Evolutionary conservation across 2,888 invertebrate species (phyloP).

Genomic region (Celastrina argiolus): DNA sequence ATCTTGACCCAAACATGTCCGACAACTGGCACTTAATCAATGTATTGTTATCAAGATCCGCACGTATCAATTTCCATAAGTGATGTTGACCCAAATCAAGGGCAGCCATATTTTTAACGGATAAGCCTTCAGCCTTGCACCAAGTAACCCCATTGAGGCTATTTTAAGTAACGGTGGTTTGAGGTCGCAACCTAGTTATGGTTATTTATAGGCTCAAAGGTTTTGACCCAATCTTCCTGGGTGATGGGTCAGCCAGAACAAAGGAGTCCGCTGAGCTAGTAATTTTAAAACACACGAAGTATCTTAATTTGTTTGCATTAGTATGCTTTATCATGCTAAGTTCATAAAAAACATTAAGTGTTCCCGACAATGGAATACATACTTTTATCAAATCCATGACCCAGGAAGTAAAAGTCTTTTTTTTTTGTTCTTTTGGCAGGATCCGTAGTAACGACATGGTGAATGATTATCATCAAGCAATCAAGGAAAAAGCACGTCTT

Average conservation of each 20-base stretch:
- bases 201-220: slow-evolving; percentile 8
- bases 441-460: no score
- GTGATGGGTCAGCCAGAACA: not conserved
- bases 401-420: no score
- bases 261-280: no score
- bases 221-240: not conserved
- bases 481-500: no score
- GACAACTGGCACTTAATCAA: slow-evolving; percentile 7
- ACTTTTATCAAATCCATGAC: no score
- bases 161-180: slow-evolving; percentile 19
- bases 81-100: slow-evolving; percentile 28
- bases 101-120: slow-evolving; percentile 20
- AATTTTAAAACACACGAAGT: not conserved
- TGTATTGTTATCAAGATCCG: slow-evolving; percentile 20
- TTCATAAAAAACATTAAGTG: no score
- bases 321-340: no score
- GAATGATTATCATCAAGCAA: no score
- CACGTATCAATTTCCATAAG: slow-evolving; percentile 18
- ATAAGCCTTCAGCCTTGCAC: slow-evolving; percentile 15
- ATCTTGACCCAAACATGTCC: slow-evolving; percentile 10
- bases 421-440: no score
- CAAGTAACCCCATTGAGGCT: slow-evolving; percentile 18
- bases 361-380: no score
- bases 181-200: slow-evolving; percentile 15
- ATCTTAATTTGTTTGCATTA: no score